Evolutionary conservation across 1,140 invertebrate genomes (phyloP).

Genomic region (Ceratoteleas bidentatus): DNA sequence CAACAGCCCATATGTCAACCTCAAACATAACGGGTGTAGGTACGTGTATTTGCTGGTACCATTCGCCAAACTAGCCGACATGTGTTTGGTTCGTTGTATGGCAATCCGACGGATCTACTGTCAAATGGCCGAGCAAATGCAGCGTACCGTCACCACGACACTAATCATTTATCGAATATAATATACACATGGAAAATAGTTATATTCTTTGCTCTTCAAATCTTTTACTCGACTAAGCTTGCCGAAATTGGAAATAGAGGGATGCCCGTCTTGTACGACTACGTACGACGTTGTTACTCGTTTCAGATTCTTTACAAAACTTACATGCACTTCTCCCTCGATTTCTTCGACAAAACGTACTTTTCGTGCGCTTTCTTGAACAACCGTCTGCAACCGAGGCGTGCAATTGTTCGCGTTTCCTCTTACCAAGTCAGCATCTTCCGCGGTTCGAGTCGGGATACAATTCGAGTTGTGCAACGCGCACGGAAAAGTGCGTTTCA

Average conservation of each 20-base stretch:
- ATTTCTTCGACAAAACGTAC: conserved; percentile 77
- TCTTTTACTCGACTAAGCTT: conserved; percentile 77
- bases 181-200: conserved; percentile 71
- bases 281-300: conserved; percentile 73
- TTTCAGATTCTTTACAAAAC: conserved; percentile 76
- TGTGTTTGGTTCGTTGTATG: no score
- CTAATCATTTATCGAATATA: conserved; percentile 73
- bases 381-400: background rate
- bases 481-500: conserved; percentile 66
- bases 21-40: conserved; percentile 70
- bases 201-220: conserved; percentile 73
- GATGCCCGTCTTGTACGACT: conserved; percentile 79
- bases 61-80: conserved; percentile 66
- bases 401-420: background rate
- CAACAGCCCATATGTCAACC: conserved; percentile 74
- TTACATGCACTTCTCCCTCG: conserved; percentile 80
- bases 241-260: conserved; percentile 80
- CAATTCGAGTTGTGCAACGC: conserved; percentile 5
- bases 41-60: conserved; percentile 76
- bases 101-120: no score
- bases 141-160: conserved; percentile 81
- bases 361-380: conserved; percentile 62
- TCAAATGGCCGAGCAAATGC: conserved; percentile 80
- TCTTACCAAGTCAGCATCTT: no score
- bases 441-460: no score